phyloP scores from a whole-genome alignment of 2,888 invertebrate species.

The Tachina grossa region DNA sequence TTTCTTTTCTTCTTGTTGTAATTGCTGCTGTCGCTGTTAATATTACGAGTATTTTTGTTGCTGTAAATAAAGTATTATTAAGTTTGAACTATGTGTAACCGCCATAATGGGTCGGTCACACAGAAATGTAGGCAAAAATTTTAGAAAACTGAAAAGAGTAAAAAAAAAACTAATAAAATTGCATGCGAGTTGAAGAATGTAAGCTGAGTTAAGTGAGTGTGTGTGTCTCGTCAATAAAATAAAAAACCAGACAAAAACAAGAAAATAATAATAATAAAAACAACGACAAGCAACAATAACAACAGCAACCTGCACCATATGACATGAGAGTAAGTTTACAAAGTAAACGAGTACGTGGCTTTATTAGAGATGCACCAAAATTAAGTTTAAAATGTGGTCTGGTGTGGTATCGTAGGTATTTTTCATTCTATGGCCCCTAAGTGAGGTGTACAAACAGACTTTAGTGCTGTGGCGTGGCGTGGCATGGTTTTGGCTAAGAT shows the following conservation, averaged over 20 bases:
- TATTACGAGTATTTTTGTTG: constrained; percentile 51
- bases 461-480: constrained; percentile 65
- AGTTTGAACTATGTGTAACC: constrained; percentile 70
- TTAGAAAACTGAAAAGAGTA: not conserved
- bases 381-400: constrained; percentile 8
- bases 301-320: constrained; percentile 68
- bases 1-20: not conserved
- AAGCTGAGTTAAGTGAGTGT: not conserved
- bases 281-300: constrained; percentile 55
- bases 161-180: constrained; percentile 45
- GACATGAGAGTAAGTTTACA: constrained; percentile 67
- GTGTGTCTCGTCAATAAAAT: constrained; percentile 6
- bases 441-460: constrained; percentile 50
- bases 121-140: constrained; percentile 63
- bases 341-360: constrained; percentile 67
- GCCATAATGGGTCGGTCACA: constrained; percentile 71
- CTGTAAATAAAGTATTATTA: constrained; percentile 67
- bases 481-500: constrained; percentile 54
- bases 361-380: constrained; percentile 53
- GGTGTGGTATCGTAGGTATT: constrained; percentile 40
- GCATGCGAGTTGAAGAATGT: constrained; percentile 53
- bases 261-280: constrained; percentile 59
- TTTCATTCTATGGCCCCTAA: not conserved
- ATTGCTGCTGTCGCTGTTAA: constrained; percentile 15
- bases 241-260: too few species aligned